Percentiles rank a stretch among this genome's conserved stretches.
phyloP scores from a whole-genome alignment of 2,888 invertebrate species.

The Euphydryas editha region DNA sequence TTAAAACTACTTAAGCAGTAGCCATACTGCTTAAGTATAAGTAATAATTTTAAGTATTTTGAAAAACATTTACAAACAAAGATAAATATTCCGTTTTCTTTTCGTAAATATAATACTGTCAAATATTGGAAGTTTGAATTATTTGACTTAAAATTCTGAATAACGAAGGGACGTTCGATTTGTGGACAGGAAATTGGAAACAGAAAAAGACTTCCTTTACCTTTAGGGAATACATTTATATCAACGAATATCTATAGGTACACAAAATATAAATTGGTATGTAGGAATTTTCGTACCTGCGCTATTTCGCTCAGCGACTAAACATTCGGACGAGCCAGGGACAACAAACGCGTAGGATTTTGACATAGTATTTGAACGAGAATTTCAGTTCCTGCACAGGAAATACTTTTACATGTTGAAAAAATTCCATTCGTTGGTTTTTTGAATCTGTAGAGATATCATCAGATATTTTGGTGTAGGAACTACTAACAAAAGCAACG shows the following conservation, averaged over 20 bases:
- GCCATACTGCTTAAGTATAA: no score
- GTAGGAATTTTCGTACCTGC: neutral
- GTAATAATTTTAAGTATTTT: neutral
- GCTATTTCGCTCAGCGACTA: neutral
- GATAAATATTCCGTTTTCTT: neutral
- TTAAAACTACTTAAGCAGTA: no score
- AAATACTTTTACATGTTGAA: neutral
- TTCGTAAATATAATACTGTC: neutral
- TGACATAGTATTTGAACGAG: neutral
- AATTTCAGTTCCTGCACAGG: neutral
- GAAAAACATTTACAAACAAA: neutral
- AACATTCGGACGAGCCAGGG: neutral
- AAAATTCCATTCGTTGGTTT: neutral
- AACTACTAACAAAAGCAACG: no score
- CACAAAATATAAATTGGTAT: neutral
- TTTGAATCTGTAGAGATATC: no score
- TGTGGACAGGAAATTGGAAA: slow-evolving; percentile 9
- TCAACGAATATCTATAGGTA: neutral
- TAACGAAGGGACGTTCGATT: neutral
- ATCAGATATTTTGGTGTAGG: no score
- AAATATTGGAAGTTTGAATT: slow-evolving; percentile 2
- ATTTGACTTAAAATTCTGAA: neutral
- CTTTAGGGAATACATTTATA: slow-evolving; percentile 4
- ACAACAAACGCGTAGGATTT: neutral
- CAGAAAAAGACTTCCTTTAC: neutral